Percentiles rank a stretch among this genome's conserved stretches.
These are phyloP conservation scores for Neopipo cinnamomea DNA, from an alignment of 2,113 vertebrate genomes.

Conservation along the genomic window DNA sequence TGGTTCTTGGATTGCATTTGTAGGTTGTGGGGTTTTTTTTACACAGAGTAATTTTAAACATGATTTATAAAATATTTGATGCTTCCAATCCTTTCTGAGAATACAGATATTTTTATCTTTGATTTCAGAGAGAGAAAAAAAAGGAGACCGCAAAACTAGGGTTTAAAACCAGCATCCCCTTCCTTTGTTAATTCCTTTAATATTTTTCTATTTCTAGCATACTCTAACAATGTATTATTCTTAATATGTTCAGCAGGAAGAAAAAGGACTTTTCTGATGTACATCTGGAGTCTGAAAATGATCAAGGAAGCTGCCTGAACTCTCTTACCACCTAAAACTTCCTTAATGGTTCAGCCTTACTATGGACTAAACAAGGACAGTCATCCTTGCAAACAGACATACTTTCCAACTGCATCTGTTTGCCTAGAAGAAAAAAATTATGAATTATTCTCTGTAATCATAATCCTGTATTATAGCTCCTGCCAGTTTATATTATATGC, in stretches of 20 bases:
- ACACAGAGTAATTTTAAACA: background rate
- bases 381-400: background rate
- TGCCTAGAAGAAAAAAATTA: constrained; percentile 24
- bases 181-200: background rate
- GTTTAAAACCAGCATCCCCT: background rate
- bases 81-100: background rate
- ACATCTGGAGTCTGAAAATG: background rate
- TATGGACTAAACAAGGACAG: background rate
- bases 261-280: background rate
- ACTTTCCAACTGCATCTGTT: background rate
- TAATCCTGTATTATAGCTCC: background rate
- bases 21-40: background rate
- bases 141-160: background rate
- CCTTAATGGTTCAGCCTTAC: background rate
- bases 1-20: background rate
- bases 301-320: background rate
- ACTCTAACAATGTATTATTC: background rate
- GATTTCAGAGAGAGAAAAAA: background rate
- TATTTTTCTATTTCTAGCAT: background rate
- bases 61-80: background rate
- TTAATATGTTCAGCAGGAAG: background rate
- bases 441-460: constrained; percentile 49
- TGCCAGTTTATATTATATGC: background rate
- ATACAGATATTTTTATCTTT: background rate
- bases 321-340: background rate